Percentiles rank a stretch among this genome's conserved stretches.
Evolutionary conservation across 2,113 vertebrate species (phyloP).

Genomic region (Manacus vitellinus): DNA sequence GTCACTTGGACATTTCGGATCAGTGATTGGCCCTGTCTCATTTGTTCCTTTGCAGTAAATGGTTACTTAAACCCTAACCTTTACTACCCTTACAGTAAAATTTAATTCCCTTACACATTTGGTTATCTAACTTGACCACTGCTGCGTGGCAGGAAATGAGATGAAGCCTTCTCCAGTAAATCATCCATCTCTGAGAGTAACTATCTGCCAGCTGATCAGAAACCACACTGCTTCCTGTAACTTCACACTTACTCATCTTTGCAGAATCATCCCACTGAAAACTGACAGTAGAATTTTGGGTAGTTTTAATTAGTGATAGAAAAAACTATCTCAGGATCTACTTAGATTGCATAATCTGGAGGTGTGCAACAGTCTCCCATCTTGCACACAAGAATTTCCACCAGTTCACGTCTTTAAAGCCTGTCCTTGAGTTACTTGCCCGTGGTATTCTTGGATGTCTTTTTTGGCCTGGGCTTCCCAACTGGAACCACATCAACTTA

Average conservation of each 20-base stretch:
- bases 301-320: constrained; percentile 2
- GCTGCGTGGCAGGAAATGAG: not conserved
- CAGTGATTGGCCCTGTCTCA: not conserved
- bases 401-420: not conserved
- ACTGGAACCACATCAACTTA: not conserved
- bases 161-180: not conserved
- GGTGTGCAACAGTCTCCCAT: not conserved
- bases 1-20: not conserved
- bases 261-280: constrained; percentile 37
- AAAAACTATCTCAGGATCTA: not conserved
- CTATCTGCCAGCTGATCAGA: constrained; percentile 10
- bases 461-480: not conserved
- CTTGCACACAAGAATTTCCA: not conserved
- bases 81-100: not conserved
- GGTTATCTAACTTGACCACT: not conserved
- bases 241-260: constrained; percentile 49
- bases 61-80: not conserved
- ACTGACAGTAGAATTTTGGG: not conserved
- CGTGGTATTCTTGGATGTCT: not conserved
- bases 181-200: not conserved
- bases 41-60: not conserved
- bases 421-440: not conserved
- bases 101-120: not conserved
- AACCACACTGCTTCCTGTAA: constrained; percentile 15
- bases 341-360: not conserved